Evolutionary conservation across 2,797 vertebrate species (phyloP).

Genomic region (Alcedo atthis): DNA sequence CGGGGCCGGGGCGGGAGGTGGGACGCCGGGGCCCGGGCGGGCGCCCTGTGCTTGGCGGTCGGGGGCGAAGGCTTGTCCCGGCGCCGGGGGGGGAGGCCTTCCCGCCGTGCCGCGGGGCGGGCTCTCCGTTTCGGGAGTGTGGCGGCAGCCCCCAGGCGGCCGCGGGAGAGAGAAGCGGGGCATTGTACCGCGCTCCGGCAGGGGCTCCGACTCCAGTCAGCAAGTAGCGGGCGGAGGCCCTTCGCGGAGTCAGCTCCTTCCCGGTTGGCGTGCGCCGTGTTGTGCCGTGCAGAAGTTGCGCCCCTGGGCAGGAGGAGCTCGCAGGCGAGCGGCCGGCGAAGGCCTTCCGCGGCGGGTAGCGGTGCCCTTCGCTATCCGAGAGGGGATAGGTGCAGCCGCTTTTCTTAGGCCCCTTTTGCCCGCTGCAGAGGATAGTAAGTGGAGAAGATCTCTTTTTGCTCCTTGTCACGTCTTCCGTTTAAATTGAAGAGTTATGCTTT

Average conservation of each 20-base stretch:
- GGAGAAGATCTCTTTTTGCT: not conserved
- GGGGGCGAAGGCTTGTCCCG: not conserved
- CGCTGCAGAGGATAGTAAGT: not conserved
- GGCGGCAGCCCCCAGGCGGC: not conserved
- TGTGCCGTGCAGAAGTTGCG: not conserved
- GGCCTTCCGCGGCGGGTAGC: not conserved
- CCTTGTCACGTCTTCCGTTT: not conserved
- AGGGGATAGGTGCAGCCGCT: not conserved
- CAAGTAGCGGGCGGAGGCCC: not conserved
- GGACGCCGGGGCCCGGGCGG: too few species aligned
- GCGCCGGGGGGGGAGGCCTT: not conserved
- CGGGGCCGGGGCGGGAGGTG: not conserved
- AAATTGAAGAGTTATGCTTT: not conserved
- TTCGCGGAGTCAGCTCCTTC: not conserved
- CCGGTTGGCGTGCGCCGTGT: rapidly evolving
- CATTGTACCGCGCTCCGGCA: too few species aligned
- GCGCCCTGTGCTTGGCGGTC: too few species aligned
- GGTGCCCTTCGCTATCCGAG: not conserved
- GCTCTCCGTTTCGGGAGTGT: not conserved
- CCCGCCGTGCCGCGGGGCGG: not conserved
- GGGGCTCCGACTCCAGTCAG: too few species aligned
- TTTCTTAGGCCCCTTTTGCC: not conserved
- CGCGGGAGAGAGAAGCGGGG: not conserved
- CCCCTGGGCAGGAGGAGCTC: not conserved
- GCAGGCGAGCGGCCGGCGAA: not conserved